These are phyloP conservation scores for Wasmannia auropunctata DNA, from an alignment of 1,140 invertebrate genomes.

Conservation along the genomic window DNA sequence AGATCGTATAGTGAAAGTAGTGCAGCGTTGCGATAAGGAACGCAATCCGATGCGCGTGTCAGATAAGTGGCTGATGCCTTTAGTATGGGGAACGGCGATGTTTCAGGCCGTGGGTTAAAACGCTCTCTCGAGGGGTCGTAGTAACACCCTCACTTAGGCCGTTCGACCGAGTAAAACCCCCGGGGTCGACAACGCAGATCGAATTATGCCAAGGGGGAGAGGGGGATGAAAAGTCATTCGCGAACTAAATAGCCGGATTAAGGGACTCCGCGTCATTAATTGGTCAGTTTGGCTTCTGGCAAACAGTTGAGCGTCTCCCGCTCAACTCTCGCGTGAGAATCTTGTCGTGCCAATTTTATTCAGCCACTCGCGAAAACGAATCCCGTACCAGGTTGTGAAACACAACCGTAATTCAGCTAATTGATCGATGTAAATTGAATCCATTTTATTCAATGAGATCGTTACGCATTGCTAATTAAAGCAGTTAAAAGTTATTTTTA, in stretches of 20 bases:
- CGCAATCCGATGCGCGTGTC: conserved; percentile 86
- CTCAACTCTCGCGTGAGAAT: conserved; percentile 46
- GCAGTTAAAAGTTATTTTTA: background rate
- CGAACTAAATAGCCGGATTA: conserved; percentile 80
- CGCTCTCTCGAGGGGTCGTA: conserved; percentile 74
- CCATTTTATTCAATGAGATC: background rate
- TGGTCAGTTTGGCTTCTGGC: conserved; percentile 60
- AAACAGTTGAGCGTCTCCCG: conserved; percentile 36
- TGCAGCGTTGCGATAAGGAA: conserved; percentile 84
- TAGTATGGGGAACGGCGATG: conserved; percentile 73
- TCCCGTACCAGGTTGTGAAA: background rate
- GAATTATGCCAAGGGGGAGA: conserved; percentile 78
- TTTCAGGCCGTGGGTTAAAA: conserved; percentile 75
- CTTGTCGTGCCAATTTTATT: conserved; percentile 36
- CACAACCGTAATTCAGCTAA: background rate
- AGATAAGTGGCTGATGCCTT: conserved; percentile 85
- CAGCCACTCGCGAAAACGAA: background rate
- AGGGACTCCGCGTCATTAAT: conserved; percentile 76
- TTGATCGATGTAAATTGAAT: background rate
- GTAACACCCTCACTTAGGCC: conserved; percentile 75
- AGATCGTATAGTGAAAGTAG: conserved; percentile 82
- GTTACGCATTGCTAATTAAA: background rate
- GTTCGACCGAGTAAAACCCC: conserved; percentile 68
- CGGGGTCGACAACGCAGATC: conserved; percentile 71
- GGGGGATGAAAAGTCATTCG: conserved; percentile 80